Evolutionary conservation across 2,888 invertebrate species (phyloP).

Genomic region (Dynastes hyllus): DNA sequence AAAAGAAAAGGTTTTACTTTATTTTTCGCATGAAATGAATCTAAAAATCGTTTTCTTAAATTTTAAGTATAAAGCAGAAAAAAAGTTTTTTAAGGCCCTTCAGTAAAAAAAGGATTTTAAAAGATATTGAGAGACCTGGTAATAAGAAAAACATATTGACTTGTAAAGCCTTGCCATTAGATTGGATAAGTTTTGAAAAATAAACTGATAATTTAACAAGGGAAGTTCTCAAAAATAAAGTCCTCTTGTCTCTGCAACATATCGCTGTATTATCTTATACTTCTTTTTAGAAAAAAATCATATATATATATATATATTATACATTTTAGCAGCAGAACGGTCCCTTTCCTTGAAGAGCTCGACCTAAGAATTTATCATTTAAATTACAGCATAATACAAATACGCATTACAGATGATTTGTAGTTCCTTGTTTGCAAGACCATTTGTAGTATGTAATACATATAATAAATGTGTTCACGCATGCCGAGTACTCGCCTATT

Average conservation of each 20-base stretch:
- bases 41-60: no score
- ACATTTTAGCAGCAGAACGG: neutral
- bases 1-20: no score
- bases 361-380: slow-evolving; percentile 60
- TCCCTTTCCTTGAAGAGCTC: slow-evolving; percentile 32
- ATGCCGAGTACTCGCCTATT: slow-evolving; percentile 54
- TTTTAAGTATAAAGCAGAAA: no score
- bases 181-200: neutral
- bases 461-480: slow-evolving; percentile 63
- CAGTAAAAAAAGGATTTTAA: no score
- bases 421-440: slow-evolving; percentile 62
- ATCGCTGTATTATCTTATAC: no score
- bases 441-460: slow-evolving; percentile 64
- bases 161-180: no score
- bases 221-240: neutral
- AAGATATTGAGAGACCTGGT: no score
- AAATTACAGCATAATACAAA: slow-evolving; percentile 62
- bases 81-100: no score
- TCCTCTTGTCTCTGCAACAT: no score
- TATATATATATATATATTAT: neutral
- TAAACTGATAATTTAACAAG: neutral
- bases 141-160: no score
- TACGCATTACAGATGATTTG: slow-evolving; percentile 63
- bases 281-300: neutral
- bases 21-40: no score